Evolutionary conservation across 2,797 vertebrate species (phyloP).

Genomic region (Sebastes diaconus): DNA sequence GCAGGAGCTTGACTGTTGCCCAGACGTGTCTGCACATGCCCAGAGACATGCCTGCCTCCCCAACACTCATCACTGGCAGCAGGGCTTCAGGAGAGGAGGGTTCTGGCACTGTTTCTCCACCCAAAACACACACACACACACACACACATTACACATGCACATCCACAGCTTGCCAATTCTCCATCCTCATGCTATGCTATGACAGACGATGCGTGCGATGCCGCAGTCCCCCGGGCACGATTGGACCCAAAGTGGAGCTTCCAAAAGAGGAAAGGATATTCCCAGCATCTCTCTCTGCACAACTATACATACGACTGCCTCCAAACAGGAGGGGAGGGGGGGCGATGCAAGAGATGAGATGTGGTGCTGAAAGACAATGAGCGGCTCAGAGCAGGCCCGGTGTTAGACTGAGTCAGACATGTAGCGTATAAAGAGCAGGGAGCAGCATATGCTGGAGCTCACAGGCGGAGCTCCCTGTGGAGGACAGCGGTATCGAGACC

Average conservation of each 20-base stretch:
- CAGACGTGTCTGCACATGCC: slow-evolving; percentile 48
- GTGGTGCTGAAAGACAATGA: slow-evolving; percentile 47
- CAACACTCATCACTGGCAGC: background rate
- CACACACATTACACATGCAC: background rate
- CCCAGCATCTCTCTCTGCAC: slow-evolving; percentile 19
- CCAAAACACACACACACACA: background rate
- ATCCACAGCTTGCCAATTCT: slow-evolving; percentile 6
- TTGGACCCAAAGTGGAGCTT: background rate
- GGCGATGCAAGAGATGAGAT: slow-evolving; percentile 15
- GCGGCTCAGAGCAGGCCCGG: background rate
- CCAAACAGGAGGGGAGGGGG: background rate
- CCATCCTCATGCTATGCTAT: background rate
- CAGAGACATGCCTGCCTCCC: slow-evolving; percentile 12
- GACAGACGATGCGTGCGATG: slow-evolving; percentile 23
- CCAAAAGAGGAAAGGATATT: slow-evolving; percentile 30
- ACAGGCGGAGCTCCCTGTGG: background rate
- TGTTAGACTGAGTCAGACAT: background rate
- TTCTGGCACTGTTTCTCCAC: background rate
- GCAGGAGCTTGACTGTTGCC: slow-evolving; percentile 7
- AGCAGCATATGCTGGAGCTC: background rate
- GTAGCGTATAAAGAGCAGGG: background rate
- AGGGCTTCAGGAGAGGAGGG: background rate
- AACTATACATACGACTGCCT: slow-evolving; percentile 3
- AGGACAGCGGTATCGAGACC: background rate
- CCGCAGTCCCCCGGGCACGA: background rate